A percentile compares a stretch with the other conserved stretches of the same genome.
Evolutionary conservation across 2,797 vertebrate species (phyloP).

Genomic region (Micropoecilia bifurca): DNA sequence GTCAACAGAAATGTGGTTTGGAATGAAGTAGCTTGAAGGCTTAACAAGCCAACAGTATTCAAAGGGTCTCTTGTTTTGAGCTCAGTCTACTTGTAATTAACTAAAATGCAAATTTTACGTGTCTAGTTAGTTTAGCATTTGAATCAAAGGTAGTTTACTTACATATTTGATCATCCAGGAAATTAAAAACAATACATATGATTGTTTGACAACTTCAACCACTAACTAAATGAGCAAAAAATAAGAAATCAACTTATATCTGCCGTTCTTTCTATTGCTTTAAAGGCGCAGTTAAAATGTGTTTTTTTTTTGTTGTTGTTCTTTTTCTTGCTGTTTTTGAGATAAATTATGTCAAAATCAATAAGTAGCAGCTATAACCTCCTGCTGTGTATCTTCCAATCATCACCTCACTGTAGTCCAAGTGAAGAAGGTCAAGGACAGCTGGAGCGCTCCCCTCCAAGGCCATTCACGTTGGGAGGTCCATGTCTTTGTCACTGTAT

Average conservation of each 20-base stretch:
- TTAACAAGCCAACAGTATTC: no score
- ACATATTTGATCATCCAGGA: background rate
- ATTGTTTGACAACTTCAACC: background rate
- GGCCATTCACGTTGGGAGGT: background rate
- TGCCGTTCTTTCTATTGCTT: background rate
- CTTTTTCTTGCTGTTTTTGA: background rate
- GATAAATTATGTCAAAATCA: background rate
- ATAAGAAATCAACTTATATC: background rate
- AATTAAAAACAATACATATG: background rate
- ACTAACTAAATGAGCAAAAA: background rate
- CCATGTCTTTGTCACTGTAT: background rate
- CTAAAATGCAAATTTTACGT: background rate
- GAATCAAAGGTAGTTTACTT: background rate
- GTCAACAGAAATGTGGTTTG: background rate
- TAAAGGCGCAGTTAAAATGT: background rate
- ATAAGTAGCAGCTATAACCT: slow-evolving; percentile 4
- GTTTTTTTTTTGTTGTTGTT: background rate
- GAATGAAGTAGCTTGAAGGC: no score
- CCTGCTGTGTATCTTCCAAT: slow-evolving; percentile 17
- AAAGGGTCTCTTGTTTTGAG: no score
- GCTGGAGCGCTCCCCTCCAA: background rate
- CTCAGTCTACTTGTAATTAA: no score
- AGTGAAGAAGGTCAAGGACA: slow-evolving; percentile 7
- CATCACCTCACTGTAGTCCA: slow-evolving; percentile 8
- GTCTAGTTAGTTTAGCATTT: background rate